These are phyloP conservation scores for Beris chalybata DNA, from an alignment of 2,888 invertebrate genomes.

Conservation along the genomic window DNA sequence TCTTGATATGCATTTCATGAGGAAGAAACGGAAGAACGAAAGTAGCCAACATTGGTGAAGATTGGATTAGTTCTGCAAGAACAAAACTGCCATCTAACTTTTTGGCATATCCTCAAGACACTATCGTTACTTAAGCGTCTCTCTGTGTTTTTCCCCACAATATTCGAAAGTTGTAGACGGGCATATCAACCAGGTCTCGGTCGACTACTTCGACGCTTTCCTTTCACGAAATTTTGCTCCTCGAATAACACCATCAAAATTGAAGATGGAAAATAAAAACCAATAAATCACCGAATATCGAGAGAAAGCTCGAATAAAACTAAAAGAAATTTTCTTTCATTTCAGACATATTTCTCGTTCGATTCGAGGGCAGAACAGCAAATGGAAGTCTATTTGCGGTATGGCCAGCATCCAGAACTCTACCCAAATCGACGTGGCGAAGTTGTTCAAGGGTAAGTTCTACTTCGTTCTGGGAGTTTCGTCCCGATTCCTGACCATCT, in stretches of 20 bases:
- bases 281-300: conserved; percentile 6
- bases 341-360: conserved; percentile 75
- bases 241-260: conserved; percentile 3
- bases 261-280: conserved; percentile 11
- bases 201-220: too few species aligned
- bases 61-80: conserved; percentile 20
- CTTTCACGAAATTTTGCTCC: neutral
- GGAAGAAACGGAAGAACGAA: conserved; percentile 4
- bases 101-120: conserved; percentile 15
- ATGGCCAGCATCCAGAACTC: conserved; percentile 91
- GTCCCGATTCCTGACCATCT: neutral
- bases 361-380: conserved; percentile 88
- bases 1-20: conserved; percentile 27
- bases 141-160: too few species aligned
- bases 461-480: neutral
- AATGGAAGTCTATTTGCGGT: conserved; percentile 84
- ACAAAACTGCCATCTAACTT: conserved; percentile 19
- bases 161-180: too few species aligned
- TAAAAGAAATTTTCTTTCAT: conserved; percentile 26
- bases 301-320: neutral
- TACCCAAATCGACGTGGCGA: conserved; percentile 89
- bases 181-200: too few species aligned
- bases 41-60: conserved; percentile 6
- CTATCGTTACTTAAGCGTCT: too few species aligned
- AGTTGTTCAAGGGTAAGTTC: conserved; percentile 79